A percentile compares a stretch with the other conserved stretches of the same genome.
Conservation (phyloP, 2,888 invertebrate genomes). For the Latrodectus hesperus region DNA sequence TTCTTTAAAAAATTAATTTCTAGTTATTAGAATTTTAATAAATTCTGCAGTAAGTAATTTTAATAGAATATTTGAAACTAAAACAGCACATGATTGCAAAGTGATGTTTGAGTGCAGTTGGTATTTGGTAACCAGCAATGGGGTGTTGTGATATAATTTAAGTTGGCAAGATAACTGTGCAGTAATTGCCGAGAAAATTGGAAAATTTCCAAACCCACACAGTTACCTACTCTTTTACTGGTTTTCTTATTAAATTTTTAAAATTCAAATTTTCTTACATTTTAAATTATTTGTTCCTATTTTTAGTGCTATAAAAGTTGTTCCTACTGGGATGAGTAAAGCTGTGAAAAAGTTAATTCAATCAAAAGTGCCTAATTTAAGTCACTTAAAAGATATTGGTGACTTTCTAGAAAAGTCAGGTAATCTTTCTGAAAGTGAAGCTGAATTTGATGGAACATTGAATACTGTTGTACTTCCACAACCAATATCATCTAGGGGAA, state of each 20-base stretch:
- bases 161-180: no score
- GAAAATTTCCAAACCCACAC: no score
- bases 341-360: slow-evolving; percentile 94
- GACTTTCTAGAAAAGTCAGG: slow-evolving; percentile 85
- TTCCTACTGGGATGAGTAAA: slow-evolving; percentile 91
- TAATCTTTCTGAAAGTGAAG: slow-evolving; percentile 87
- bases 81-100: no score
- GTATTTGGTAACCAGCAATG: no score
- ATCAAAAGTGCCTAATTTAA: slow-evolving; percentile 92
- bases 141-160: no score
- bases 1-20: no score
- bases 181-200: no score
- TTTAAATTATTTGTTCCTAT: neutral
- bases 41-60: no score
- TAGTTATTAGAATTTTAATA: no score
- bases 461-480: slow-evolving; percentile 88
- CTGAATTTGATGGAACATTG: slow-evolving; percentile 86
- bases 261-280: neutral
- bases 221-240: no score
- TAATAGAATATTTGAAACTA: no score
- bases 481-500: slow-evolving; percentile 76
- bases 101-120: no score
- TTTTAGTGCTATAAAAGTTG: slow-evolving; percentile 85
- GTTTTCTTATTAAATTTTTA: neutral
- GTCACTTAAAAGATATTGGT: slow-evolving; percentile 87